These are phyloP conservation scores for Hydropsyche betteni DNA, from an alignment of 2,888 invertebrate species.

Conservation along the genomic window DNA sequence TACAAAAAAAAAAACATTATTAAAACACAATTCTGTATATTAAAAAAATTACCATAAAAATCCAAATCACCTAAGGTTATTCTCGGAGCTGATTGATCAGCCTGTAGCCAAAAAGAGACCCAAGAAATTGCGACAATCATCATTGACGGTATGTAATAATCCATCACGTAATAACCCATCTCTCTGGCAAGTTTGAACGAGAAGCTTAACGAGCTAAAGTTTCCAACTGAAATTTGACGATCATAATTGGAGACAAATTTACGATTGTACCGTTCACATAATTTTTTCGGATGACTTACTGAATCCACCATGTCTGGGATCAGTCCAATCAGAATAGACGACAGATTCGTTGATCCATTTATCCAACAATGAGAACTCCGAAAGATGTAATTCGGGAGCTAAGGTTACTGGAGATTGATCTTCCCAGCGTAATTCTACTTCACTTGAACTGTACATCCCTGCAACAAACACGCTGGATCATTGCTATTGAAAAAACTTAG, in stretches of 20 bases:
- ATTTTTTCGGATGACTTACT: slow-evolving; percentile 61
- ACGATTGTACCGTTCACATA: too few species aligned
- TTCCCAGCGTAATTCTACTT: slow-evolving; percentile 80
- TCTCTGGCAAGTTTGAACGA: slow-evolving; percentile 81
- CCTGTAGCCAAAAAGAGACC: slow-evolving; percentile 91
- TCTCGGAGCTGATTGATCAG: slow-evolving; percentile 84
- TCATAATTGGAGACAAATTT: neutral
- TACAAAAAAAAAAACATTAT: slow-evolving; percentile 57
- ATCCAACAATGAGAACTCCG: slow-evolving; percentile 79
- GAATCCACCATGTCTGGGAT: slow-evolving; percentile 76
- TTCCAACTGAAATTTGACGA: slow-evolving; percentile 71
- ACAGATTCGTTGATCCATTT: slow-evolving; percentile 77
- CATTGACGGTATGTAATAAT: slow-evolving; percentile 88
- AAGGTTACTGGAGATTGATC: slow-evolving; percentile 76
- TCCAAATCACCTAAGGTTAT: slow-evolving; percentile 74
- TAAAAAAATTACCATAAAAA: neutral
- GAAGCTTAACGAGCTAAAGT: slow-evolving; percentile 82
- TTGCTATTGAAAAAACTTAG: slow-evolving; percentile 46
- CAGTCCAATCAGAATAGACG: slow-evolving; percentile 73
- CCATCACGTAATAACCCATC: slow-evolving; percentile 88
- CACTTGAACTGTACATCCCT: slow-evolving; percentile 86
- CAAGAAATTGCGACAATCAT: slow-evolving; percentile 86
- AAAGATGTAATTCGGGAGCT: slow-evolving; percentile 79
- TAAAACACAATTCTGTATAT: neutral
- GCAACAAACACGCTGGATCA: slow-evolving; percentile 53